phyloP scores from a whole-genome alignment of 2,888 invertebrate genomes.

The Junonia oenone region DNA sequence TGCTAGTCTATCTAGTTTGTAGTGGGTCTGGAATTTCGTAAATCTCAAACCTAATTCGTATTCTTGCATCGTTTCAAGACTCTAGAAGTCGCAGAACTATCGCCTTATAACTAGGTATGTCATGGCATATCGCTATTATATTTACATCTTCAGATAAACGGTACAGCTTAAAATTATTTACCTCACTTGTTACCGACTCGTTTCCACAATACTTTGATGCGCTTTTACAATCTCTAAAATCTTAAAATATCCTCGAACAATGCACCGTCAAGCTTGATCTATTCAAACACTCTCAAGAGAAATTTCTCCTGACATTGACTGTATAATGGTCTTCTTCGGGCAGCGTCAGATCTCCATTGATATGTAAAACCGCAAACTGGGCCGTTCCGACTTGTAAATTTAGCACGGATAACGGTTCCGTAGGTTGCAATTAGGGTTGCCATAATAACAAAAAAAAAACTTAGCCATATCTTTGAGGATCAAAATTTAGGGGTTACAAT shows the following conservation, averaged over 20 bases:
- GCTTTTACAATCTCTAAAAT: neutral
- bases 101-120: no score
- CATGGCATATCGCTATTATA: no score
- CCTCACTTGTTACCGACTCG: neutral
- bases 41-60: no score
- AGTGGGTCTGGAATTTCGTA: no score
- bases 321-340: slow-evolving; percentile 31
- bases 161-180: neutral
- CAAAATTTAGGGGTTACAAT: no score
- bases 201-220: neutral
- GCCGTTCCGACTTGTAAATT: slow-evolving; percentile 54
- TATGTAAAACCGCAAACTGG: slow-evolving; percentile 57
- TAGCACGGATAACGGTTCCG: slow-evolving; percentile 56
- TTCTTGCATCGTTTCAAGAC: no score
- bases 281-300: slow-evolving; percentile 16
- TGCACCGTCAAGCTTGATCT: slow-evolving; percentile 14
- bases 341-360: slow-evolving; percentile 47
- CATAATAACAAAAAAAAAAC: no score
- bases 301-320: slow-evolving; percentile 25
- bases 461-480: no score
- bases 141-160: no score
- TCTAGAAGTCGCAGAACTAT: no score
- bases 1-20: no score
- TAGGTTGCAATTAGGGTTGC: slow-evolving; percentile 36
- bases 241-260: neutral